phyloP scores from a whole-genome alignment of 2,888 invertebrate species.

The Crossocerus cetratus region DNA sequence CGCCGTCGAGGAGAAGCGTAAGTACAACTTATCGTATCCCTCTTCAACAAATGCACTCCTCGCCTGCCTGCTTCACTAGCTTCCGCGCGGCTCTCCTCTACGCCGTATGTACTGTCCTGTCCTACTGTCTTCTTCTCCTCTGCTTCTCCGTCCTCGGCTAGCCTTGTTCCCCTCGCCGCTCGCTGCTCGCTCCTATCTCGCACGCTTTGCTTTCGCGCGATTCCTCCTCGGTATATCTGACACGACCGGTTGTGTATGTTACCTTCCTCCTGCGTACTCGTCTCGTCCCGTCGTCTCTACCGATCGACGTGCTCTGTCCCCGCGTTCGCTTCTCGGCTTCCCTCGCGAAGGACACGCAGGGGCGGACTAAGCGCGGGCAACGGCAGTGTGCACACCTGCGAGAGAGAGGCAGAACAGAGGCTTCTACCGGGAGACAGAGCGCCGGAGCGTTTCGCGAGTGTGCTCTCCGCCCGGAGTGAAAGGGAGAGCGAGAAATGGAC shows the following conservation, averaged over 20 bases:
- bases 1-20: slow-evolving; percentile 15
- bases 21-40: slow-evolving; percentile 8
- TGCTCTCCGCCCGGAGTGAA: no score
- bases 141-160: background rate
- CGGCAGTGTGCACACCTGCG: background rate
- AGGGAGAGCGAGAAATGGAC: no score
- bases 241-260: no score
- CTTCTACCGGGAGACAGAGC: slow-evolving; percentile 2
- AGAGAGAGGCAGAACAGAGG: slow-evolving; percentile 1
- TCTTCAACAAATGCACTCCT: background rate
- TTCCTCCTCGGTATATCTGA: no score
- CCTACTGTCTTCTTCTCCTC: background rate
- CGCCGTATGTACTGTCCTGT: no score
- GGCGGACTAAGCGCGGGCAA: no score
- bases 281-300: slow-evolving; percentile 15
- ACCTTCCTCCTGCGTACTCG: no score
- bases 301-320: background rate
- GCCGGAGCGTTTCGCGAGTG: no score
- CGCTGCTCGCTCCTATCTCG: background rate
- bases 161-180: slow-evolving; percentile 4
- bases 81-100: background rate
- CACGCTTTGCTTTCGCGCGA: background rate
- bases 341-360: no score
- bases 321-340: slow-evolving; percentile 3
- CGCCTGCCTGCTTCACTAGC: background rate